These are phyloP conservation scores for Paratilapia polleni DNA, from an alignment of 2,113 vertebrate genomes.

Conservation along the genomic window DNA sequence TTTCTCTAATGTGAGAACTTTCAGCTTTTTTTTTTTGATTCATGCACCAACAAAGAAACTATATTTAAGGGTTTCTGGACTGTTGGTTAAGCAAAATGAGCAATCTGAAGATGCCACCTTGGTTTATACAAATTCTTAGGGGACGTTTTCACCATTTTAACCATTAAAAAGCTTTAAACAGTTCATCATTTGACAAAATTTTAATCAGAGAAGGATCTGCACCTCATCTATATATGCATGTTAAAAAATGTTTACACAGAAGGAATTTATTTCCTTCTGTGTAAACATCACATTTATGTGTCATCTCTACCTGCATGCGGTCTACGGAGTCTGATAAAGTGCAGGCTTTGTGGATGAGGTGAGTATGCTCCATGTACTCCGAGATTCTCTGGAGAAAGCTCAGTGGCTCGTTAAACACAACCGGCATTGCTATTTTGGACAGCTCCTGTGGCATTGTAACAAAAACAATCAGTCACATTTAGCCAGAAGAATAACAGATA, in stretches of 20 bases:
- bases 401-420: conserved; percentile 95
- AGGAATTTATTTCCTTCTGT: not conserved
- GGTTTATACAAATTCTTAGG: too few relatives aligned
- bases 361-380: conserved; percentile 97
- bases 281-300: not conserved
- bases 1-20: not conserved
- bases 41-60: not conserved
- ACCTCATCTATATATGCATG: too few relatives aligned
- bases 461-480: not conserved
- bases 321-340: conserved; percentile 86
- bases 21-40: not conserved
- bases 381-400: conserved; percentile 96
- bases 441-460: conserved; percentile 83
- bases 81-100: not conserved
- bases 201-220: too few relatives aligned
- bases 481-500: not conserved
- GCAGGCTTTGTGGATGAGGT: conserved; percentile 91
- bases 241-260: too few relatives aligned
- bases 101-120: too few relatives aligned
- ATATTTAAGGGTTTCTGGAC: too few relatives aligned
- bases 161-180: not conserved
- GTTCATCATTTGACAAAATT: not conserved
- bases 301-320: conserved; percentile 90
- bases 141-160: too few relatives aligned
- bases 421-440: conserved; percentile 97